Evolutionary conservation across 2,797 vertebrate genomes (phyloP).

Genomic region (Diplodus puntazzo): DNA sequence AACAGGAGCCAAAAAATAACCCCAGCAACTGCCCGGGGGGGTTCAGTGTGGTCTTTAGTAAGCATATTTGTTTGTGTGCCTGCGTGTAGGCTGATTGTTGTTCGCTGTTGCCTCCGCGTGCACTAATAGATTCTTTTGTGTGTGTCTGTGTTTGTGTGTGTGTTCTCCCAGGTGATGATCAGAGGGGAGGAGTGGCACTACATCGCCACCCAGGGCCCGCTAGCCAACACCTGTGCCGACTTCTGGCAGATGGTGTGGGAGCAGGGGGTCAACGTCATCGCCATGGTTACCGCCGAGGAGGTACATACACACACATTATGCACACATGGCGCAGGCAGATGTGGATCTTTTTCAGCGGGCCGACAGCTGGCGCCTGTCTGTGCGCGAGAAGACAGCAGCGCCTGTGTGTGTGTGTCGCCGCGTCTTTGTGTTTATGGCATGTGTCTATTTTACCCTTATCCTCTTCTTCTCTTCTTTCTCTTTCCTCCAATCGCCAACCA

Average conservation of each 20-base stretch:
- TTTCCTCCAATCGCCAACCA: not conserved
- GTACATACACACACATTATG: constrained; percentile 75
- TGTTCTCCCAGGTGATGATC: constrained; percentile 89
- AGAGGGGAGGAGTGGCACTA: constrained; percentile 97
- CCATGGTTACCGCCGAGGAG: constrained; percentile 99
- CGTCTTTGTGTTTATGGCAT: constrained; percentile 10
- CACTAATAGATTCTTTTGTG: constrained; percentile 40
- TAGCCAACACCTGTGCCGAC: constrained; percentile 95
- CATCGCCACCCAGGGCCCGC: constrained; percentile 96
- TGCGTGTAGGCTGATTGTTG: not conserved
- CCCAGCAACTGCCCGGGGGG: too few relatives aligned
- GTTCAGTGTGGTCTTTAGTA: not conserved
- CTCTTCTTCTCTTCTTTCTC: not conserved
- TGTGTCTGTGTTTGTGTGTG: constrained; percentile 38
- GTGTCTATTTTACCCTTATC: not conserved
- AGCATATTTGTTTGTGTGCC: not conserved
- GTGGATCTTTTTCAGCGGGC: constrained; percentile 29
- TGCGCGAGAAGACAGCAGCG: constrained; percentile 23
- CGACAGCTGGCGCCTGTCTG: constrained; percentile 47
- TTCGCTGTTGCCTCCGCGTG: not conserved
- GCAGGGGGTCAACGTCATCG: constrained; percentile 97
- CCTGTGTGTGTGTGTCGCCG: constrained; percentile 3
- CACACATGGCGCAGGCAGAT: constrained; percentile 35
- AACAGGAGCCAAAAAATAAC: too few relatives aligned
- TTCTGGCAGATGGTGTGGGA: constrained; percentile 99